phyloP scores from a whole-genome alignment of 2,113 vertebrate genomes.

The Chionomys nivalis region DNA sequence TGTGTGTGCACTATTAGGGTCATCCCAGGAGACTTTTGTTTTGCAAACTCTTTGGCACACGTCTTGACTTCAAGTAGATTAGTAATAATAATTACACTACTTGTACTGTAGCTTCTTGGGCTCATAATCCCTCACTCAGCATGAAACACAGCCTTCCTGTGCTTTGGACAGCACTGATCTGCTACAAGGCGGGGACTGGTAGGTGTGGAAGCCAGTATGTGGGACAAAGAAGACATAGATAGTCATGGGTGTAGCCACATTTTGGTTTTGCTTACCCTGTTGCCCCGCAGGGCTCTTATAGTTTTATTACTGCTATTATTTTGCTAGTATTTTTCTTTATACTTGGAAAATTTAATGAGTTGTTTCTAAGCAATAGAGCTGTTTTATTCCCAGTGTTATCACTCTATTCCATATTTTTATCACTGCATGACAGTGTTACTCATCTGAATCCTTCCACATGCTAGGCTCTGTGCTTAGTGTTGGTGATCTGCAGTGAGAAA shows the following conservation, averaged over 20 bases:
- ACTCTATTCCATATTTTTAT: not conserved
- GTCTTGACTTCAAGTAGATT: conserved; percentile 23
- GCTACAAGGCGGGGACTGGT: not conserved
- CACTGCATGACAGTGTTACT: not conserved
- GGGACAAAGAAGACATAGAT: not conserved
- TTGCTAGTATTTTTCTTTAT: conserved; percentile 57
- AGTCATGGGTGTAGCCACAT: not conserved
- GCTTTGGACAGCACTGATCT: not conserved
- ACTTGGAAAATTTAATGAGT: conserved; percentile 53
- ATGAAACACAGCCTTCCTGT: not conserved
- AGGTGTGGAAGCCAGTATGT: not conserved
- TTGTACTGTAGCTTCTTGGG: not conserved
- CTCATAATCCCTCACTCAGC: conserved; percentile 11
- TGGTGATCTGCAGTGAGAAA: not conserved
- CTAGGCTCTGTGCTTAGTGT: not conserved
- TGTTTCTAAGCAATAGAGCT: not conserved
- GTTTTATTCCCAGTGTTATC: not conserved
- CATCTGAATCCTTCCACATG: not conserved
- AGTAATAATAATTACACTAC: not conserved
- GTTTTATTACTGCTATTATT: conserved; percentile 29
- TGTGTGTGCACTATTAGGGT: not conserved
- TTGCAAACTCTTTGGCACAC: not conserved
- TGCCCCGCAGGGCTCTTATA: not conserved
- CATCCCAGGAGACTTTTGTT: not conserved
- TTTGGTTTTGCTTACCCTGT: not conserved